Evolutionary conservation across 53 echinoderm and acorn worm species (phyloP).

Genomic region (Echinometra lucunter): DNA sequence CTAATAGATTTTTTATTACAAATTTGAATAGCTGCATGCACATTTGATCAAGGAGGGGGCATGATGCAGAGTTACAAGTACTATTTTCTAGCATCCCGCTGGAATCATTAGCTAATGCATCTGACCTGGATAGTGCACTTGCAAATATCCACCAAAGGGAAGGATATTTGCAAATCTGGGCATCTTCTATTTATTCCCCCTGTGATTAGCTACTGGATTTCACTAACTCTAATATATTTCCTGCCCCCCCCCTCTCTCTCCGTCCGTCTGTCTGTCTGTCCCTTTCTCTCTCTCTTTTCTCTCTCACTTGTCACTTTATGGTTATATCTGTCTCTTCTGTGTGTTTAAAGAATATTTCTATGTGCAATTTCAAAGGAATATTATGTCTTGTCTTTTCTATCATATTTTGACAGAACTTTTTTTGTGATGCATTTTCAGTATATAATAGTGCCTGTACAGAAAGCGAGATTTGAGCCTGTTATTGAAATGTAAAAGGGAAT

Average conservation of each 20-base stretch:
- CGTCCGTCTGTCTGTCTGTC: background rate
- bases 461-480: background rate
- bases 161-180: background rate
- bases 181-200: background rate
- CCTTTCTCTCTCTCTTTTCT: background rate
- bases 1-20: background rate
- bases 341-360: too few species aligned
- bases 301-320: background rate
- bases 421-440: too few species aligned
- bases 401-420: background rate
- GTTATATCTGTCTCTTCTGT: background rate
- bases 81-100: background rate
- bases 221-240: background rate
- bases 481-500: background rate
- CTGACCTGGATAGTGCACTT: background rate
- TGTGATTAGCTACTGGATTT: too few species aligned
- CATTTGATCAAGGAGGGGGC: background rate
- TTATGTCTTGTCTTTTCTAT: background rate
- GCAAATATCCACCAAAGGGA: conserved; percentile 11
- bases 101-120: conserved; percentile 7
- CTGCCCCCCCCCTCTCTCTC: background rate
- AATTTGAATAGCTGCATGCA: background rate
- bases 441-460: background rate
- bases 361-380: background rate
- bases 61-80: background rate